Evolutionary conservation across 2,113 vertebrate species (phyloP).

Genomic region (Psittacus erithacus): DNA sequence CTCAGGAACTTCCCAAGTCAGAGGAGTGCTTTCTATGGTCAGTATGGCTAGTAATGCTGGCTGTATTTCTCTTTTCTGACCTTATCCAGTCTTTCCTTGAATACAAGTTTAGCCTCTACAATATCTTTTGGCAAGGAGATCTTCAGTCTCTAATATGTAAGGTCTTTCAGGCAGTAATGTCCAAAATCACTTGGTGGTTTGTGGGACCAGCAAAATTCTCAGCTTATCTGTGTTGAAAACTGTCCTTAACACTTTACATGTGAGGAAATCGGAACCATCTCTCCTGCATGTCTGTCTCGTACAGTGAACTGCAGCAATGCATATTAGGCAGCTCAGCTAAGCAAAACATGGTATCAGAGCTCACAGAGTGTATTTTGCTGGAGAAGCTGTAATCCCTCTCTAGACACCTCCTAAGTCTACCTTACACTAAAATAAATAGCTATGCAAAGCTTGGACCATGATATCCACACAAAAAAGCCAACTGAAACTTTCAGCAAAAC

Average conservation of each 20-base stretch:
- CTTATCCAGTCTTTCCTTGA: not conserved
- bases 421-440: not conserved
- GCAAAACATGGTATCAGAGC: not conserved
- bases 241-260: not conserved
- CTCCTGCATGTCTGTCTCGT: not conserved
- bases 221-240: not conserved
- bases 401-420: not conserved
- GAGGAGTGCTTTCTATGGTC: not conserved
- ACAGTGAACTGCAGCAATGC: accelerated
- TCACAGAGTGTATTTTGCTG: accelerated
- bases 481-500: not conserved
- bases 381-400: not conserved
- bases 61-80: not conserved
- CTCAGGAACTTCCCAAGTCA: not conserved
- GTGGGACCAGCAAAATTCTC: not conserved
- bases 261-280: not conserved
- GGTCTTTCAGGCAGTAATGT: not conserved
- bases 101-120: not conserved
- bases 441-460: not conserved
- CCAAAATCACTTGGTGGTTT: not conserved
- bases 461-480: not conserved
- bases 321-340: not conserved
- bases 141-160: not conserved
- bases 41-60: not conserved
- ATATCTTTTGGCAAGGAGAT: not conserved